Base-by-base conservation (phyloP, 2,888 invertebrate genomes). In the Thera britannica region DNA sequence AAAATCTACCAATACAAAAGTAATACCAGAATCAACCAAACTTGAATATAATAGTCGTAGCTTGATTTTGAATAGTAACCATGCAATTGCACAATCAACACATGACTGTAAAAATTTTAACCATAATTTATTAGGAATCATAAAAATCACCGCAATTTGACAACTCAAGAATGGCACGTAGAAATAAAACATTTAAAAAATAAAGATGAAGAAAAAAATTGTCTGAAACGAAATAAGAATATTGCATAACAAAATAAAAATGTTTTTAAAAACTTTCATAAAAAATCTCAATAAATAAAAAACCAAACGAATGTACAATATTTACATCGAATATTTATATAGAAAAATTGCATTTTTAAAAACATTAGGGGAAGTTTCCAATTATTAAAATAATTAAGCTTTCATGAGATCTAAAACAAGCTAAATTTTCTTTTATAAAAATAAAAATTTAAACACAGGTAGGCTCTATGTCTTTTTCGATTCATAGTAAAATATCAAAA, bases 401-500 rank as follows among this genome's bases (percentile, higher is more conserved):
- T 75, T 76, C 76, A 75, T 86, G 90, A 89, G 87, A 89, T 88
- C 87, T 80, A 83, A 82, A 58, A 85, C 77, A 88, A 88, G 88
- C 87, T 84, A 87, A 85, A 70, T 69, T 81, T 73, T 79, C 23
- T 83, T 77, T 52, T 88, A 87, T 80, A 84, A 87, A 89, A 89
- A 86, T 84, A 86, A 89, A 68, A 72, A 78, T 81, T 77, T 75
- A 79, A 85, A 84, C 84, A 89, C 81, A 86, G 83, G 83, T 85
- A 88, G 87, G 89, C 88, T 89, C 85, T 88, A 87, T 89, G 88
- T 90, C 84, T 89, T 90, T 88, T 90, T 89, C 88, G 88, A 90
- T 92, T 90, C 90, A 88, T 92, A 91, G 88, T 92, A 92, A 92
- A 92, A 93, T 93, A 92, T 92, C 89, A 93, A 93, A 92, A 92